Evolutionary conservation across 2,113 vertebrate genomes (phyloP), one percentile per base, ranked within the genome.

Genomic region (Sula dactylatra): DNA sequence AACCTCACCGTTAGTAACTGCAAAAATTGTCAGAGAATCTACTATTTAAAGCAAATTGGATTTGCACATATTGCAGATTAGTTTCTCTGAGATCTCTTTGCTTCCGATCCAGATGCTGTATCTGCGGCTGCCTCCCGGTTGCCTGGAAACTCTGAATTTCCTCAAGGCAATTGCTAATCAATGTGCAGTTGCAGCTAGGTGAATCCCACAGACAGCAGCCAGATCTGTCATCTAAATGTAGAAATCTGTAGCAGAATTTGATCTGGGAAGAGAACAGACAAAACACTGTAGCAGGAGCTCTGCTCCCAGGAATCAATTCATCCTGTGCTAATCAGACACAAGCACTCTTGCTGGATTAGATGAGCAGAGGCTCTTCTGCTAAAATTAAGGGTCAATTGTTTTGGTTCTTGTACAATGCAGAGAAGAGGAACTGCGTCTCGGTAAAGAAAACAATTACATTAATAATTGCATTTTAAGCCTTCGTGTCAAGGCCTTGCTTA

Each of bases 151-250:
- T 96, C 81, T 64, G 90, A 95, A 82, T 97, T 96, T 98, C 97
- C 97, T 97, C 91, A 19, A 96, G 97, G 97, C 97, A 94, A 89
- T 95, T 97, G 94, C 90, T 97, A 97, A 98, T 97, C 97, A 97
- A 96, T 97, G 96, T 96, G 95, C 91, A 96, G 93, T 95, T 96
- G 97, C 97, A 97, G 95, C 86, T 96, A 97, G 96, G 96, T 98
- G 94, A 97, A 97, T 94, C 96, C 94, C 93, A 88, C 94, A 95
- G 96, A 96, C 97, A 94, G 96, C 93, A 94, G 89, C 89, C 96
- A 76, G 95, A 95, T 95, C 91, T 92, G 93, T 94, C 97, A 82
- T 95, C 95, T 80, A 44, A 87, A 87, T 90, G 92, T 93, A 52
- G 92, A 92, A 95, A 90, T 84, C 84, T 76, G 89, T 82, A 81